Evolutionary conservation across 2,797 vertebrate species (phyloP).

Genomic region (Cryptoprocta ferox): DNA sequence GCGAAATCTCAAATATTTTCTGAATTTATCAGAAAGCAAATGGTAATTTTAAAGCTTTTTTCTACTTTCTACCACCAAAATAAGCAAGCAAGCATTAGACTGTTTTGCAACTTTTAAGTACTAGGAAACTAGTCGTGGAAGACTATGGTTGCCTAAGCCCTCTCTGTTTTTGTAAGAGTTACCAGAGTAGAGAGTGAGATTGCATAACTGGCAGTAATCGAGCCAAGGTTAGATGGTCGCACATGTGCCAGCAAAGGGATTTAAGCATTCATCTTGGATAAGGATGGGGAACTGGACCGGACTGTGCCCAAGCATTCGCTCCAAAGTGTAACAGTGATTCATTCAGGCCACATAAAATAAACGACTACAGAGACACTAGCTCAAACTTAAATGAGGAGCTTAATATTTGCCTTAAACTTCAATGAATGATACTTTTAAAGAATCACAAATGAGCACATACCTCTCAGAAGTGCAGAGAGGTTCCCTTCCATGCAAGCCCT

Average conservation of each 20-base stretch:
- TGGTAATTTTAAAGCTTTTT: constrained; percentile 48
- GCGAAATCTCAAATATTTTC: not conserved
- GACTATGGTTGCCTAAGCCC: not conserved
- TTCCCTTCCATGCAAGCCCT: constrained; percentile 15
- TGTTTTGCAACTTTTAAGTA: not conserved
- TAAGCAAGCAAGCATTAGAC: constrained; percentile 1
- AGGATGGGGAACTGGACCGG: not conserved
- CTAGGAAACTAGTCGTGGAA: constrained; percentile 6
- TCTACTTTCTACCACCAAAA: constrained; percentile 36
- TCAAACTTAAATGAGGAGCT: not conserved
- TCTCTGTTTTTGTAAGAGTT: not conserved
- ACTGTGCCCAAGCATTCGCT: not conserved
- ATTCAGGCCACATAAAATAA: constrained; percentile 8
- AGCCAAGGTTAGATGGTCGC: not conserved
- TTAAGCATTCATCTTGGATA: not conserved
- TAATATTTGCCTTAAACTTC: constrained; percentile 2
- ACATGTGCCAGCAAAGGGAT: not conserved
- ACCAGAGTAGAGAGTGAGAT: not conserved
- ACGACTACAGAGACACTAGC: not conserved
- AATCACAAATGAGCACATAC: not conserved
- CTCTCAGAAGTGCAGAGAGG: not conserved
- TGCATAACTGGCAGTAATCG: not conserved
- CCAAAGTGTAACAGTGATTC: not conserved
- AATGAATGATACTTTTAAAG: not conserved
- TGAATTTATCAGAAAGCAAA: constrained; percentile 58